Conservation (phyloP, 2,797 vertebrate species). For the Myripristis jacobus region DNA sequence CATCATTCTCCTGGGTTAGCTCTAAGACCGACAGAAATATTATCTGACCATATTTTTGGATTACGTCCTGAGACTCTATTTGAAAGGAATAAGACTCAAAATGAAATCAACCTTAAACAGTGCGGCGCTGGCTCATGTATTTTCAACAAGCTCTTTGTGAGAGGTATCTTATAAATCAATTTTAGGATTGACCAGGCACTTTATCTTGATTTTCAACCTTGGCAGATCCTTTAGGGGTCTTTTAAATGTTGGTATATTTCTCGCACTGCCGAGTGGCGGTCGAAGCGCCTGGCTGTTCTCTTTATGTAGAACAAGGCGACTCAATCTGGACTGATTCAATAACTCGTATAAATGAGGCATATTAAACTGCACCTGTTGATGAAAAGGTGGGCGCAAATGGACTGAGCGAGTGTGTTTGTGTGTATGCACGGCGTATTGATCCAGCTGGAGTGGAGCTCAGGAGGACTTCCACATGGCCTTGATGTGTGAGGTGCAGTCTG, state of each 20-base stretch:
- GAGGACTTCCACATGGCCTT: slow-evolving; percentile 73
- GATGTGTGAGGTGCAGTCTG: slow-evolving; percentile 74
- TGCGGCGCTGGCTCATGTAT: slow-evolving; percentile 57
- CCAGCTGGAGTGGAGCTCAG: slow-evolving; percentile 43
- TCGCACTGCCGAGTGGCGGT: slow-evolving; percentile 46
- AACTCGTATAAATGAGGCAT: slow-evolving; percentile 63
- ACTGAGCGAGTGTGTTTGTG: slow-evolving; percentile 26
- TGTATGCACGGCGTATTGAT: slow-evolving; percentile 63
- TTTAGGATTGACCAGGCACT: slow-evolving; percentile 66
- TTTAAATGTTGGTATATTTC: slow-evolving; percentile 73
- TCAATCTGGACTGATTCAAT: slow-evolving; percentile 61
- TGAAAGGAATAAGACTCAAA: slow-evolving; percentile 54
- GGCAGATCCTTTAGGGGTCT: slow-evolving; percentile 71
- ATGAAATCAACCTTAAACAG: slow-evolving; percentile 65
- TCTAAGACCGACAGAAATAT: slow-evolving; percentile 44
- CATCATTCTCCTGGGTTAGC: slow-evolving; percentile 41
- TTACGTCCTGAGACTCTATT: slow-evolving; percentile 52
- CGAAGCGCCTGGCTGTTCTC: slow-evolving; percentile 66
- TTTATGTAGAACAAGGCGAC: slow-evolving; percentile 70
- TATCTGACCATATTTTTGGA: slow-evolving; percentile 48
- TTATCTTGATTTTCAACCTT: slow-evolving; percentile 75
- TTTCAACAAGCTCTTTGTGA: slow-evolving; percentile 64
- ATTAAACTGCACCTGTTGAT: slow-evolving; percentile 76
- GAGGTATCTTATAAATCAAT: slow-evolving; percentile 75
- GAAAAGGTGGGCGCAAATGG: slow-evolving; percentile 50